Evolutionary conservation across 2,888 invertebrate species (phyloP).

Genomic region (Anthoptus insignis): DNA sequence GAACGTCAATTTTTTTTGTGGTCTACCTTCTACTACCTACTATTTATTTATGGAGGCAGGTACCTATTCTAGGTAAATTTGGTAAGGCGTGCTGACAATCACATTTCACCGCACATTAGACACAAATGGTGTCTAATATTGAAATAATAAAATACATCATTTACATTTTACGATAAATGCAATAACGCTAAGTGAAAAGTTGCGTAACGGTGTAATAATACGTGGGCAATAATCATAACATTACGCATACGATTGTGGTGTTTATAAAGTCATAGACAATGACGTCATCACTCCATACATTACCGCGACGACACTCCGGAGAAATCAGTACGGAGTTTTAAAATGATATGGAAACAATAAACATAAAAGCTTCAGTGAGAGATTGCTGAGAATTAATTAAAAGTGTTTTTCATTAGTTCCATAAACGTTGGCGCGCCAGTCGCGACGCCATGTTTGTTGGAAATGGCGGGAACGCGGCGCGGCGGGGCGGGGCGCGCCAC

Average conservation of each 20-base stretch:
- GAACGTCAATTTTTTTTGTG: too few relatives aligned
- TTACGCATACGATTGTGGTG: constrained; percentile 57
- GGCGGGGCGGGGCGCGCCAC: constrained; percentile 67
- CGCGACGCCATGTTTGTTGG: constrained; percentile 55
- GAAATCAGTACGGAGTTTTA: constrained; percentile 83
- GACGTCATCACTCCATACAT: constrained; percentile 74
- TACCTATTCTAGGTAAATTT: constrained; percentile 1
- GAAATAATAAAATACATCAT: constrained; percentile 51
- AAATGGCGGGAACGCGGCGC: constrained; percentile 47
- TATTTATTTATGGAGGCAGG: constrained; percentile 17
- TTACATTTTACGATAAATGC: constrained; percentile 46
- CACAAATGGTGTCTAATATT: constrained; percentile 30
- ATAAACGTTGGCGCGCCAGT: constrained; percentile 62
- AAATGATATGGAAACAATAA: constrained; percentile 84
- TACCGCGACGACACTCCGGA: constrained; percentile 80
- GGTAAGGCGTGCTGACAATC: constrained; percentile 8
- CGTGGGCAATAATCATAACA: constrained; percentile 58
- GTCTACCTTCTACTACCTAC: too few relatives aligned
- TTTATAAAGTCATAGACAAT: constrained; percentile 69
- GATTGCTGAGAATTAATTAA: constrained; percentile 86
- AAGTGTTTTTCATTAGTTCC: constrained; percentile 83
- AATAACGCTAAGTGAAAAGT: constrained; percentile 75
- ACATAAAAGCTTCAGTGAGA: constrained; percentile 80
- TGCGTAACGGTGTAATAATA: constrained; percentile 65
- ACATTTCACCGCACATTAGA: constrained; percentile 16